Base-by-base conservation (phyloP, 2,113 vertebrate species). In the Motacilla tschutschensis region DNA sequence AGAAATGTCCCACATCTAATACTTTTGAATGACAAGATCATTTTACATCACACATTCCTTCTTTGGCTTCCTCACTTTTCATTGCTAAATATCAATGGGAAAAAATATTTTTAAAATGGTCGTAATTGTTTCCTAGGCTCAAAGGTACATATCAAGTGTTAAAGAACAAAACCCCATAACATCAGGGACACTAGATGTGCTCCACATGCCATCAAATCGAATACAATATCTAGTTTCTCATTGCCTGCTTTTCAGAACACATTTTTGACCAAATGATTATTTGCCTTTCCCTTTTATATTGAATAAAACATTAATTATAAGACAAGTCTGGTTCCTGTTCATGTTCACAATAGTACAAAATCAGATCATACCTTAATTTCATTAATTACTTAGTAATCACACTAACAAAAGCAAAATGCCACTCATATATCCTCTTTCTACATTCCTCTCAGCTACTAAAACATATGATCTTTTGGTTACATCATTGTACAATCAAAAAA, bases 181-280 rank as follows among this genome's bases (percentile, higher is more conserved):
- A 5, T 43, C 64, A 76, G 2, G 28, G 35, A 69, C 71, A 38
- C 7, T 26, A 79, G 10, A 60, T 0, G 0, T 21, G 11, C 4
- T 40, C 5, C 31, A 24, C 2, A 7, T n/a, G 10, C 13, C 46
- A 36, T 17, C 35, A 82, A 53, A 64, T 72, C 41, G 64, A 72
- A 65, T 21, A 26, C 4, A 17, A 5, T n/a, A 66, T 22, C n/a
- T 43, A 35, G 12, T 21, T 73, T 54, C 40, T 14, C 8, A 26
- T 14, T 63, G 9, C 17, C 65, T 53, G 12, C 65, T 84, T 90
- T 58, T 29, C 5, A 58, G 47, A 83, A 77, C 1, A 29, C 0
- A 14, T n/a, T 76, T 69, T 54, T 81, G 0, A 25, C 13, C 17
- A 46, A 78, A n/a, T 35, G 72, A 40, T 65, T 87, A 51, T 26